Base-by-base conservation (phyloP, 2,888 invertebrate genomes). In the Nomada fucata region DNA sequence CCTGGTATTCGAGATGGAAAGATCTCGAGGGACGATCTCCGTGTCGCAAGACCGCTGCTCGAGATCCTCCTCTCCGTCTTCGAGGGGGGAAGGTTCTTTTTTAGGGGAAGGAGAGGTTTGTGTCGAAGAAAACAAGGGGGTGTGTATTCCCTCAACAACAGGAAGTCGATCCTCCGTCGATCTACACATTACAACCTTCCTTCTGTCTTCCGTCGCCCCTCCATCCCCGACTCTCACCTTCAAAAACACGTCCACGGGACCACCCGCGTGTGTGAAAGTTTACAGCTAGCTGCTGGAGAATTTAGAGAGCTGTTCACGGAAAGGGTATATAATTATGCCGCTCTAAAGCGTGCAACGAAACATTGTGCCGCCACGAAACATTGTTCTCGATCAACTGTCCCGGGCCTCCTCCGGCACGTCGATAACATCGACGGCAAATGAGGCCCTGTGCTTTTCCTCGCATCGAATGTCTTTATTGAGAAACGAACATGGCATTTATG, bases 241-340 rank as follows among this genome's bases (percentile, higher is more conserved):
- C 72, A 55, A 82, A 85, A 83, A 85, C 86, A 76, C 68, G 71
- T 78, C 80, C 52, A n/a, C 20, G 73, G 15, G 90, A 89, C 90
- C 90, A 90, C 90, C 89, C 88, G 82, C 82, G 84, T 86, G 84
- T 86, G 89, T 90, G 90, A 90, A 90, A 90, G 89, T 86, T 86
- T 81, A 87, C 85, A 82, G 82, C 84, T 84, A 86, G 69, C 74
- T 75, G 76, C 59, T 55, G 42, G 63, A 60, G 70, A 72, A 61
- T 74, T 76, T 75, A 53, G 76, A 77, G 71, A 76, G 65, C 52
- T 47, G 18, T 63, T 64, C 68, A 47, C 42, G 57, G 74, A 78
- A 83, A 71, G 64, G 71, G 74, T 72, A 71, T 57, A 15, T 74
- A 15, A 36, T 36, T 36, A 36, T 36, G 36, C n/a, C 13, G 7